Evolutionary conservation across 2,888 invertebrate species (phyloP).

Genomic region (Campopleginae sp.): DNA sequence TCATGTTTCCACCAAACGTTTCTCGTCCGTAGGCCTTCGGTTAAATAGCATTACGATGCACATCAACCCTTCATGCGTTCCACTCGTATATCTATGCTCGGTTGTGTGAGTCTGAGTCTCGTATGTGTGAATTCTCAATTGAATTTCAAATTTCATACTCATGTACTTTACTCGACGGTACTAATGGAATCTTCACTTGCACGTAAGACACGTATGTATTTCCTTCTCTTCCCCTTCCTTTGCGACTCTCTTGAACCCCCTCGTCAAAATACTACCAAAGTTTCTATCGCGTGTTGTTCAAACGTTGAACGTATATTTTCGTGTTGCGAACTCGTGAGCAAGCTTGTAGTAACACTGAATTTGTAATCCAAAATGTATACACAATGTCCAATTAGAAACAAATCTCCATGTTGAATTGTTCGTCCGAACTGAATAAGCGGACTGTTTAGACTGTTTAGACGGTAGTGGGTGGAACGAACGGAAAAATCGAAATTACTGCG

Average conservation of each 20-base stretch:
- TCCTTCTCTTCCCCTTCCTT: neutral
- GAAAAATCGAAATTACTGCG: neutral
- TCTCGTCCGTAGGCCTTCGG: conserved; percentile 16
- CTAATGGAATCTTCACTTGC: conserved; percentile 63
- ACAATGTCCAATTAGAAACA: neutral
- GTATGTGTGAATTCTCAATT: conserved; percentile 38
- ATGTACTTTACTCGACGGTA: conserved; percentile 47
- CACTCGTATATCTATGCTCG: neutral
- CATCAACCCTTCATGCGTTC: conserved; percentile 51
- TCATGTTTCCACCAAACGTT: conserved; percentile 19
- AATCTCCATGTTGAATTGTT: conserved; percentile 2
- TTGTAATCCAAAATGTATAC: conserved; percentile 23
- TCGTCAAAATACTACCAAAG: conserved; percentile 37
- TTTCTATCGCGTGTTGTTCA: conserved; percentile 14
- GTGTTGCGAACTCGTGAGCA: conserved; percentile 5
- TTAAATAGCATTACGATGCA: conserved; percentile 54
- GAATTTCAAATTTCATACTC: conserved; percentile 63
- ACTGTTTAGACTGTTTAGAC: neutral
- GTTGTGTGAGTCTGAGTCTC: neutral
- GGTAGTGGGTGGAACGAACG: neutral
- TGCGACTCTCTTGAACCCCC: conserved; percentile 7
- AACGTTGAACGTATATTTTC: conserved; percentile 52
- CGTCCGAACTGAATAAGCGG: neutral
- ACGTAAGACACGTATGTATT: conserved; percentile 1
- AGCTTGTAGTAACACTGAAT: neutral